Evolutionary conservation across 92 coral and sea anemone species (phyloP), one percentile per base, ranked within the genome.

Genomic region (Zoanthus gigantus): DNA sequence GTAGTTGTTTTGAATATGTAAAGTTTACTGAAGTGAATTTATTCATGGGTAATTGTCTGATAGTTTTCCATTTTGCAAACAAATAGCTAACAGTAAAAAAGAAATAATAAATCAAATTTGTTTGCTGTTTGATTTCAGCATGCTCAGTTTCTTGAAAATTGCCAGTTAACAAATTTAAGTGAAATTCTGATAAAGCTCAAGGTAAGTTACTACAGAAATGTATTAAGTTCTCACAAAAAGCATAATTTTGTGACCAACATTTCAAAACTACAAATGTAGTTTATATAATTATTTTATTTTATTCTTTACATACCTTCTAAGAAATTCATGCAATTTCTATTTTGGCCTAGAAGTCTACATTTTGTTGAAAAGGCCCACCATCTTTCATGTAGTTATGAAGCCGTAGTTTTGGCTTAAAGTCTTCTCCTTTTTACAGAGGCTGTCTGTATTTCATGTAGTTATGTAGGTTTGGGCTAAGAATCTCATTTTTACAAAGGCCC

Each of bases 41-140:
- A 71, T 71, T 71, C 76, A 0, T 31, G 76, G 76, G 48, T 71
- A 71, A 71, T 71, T 71, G 76, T 31, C 0, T 30, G 34, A 18
- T 71, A 30, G 34, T 71, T 71, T 48, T 71, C 76, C 76, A 71
- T 71, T 71, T 71, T 71, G 23, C 76, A 71, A 71, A 71, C 76
- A 71, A 71, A 71, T 48, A 71, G 48, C 76, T 71, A 32, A 13
- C 76, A 71, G 46, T 71, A 71, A 31, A 0, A 71, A 71, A 71
- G 23, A 23, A 71, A 71, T 29, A 71, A 71, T 71, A 71, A 71
- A 71, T 71, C 47, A 16, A 71, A 71, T 71, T 71, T 71, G 76
- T 71, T 71, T 71, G 14, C 76, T 71, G 45, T 71, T 71, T 71
- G 76, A 71, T 44, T 73, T 45, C 78, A 34, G 78, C 52, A 42